Evolutionary conservation across 2,113 vertebrate species (phyloP).

Genomic region (Apodemus speciosus): DNA sequence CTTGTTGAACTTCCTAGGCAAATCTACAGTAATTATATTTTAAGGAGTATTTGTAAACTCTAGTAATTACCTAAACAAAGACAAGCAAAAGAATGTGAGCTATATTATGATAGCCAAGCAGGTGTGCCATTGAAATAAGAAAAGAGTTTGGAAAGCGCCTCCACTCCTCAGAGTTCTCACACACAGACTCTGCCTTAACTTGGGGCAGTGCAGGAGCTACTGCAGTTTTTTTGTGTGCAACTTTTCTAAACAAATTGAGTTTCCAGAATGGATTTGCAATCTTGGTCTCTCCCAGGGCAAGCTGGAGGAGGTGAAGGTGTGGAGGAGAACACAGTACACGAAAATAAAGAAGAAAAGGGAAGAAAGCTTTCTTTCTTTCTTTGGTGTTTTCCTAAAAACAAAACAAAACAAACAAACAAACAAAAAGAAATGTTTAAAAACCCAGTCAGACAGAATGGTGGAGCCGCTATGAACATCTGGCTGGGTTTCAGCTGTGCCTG

Average conservation of each 20-base stretch:
- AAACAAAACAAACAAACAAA: background rate
- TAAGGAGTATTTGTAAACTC: constrained; percentile 79
- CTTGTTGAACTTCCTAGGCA: constrained; percentile 59
- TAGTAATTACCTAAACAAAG: constrained; percentile 78
- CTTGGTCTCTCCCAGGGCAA: background rate
- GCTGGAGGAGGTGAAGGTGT: background rate
- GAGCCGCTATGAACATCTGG: background rate
- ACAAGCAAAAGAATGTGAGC: constrained; percentile 71
- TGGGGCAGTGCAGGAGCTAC: background rate
- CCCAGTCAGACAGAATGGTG: background rate
- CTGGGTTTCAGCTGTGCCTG: background rate
- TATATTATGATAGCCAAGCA: constrained; percentile 71
- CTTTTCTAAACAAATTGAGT: constrained; percentile 65
- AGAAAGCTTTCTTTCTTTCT: background rate
- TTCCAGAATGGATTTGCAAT: constrained; percentile 53
- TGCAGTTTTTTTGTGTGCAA: background rate
- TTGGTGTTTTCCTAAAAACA: constrained; percentile 7
- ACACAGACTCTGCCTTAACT: constrained; percentile 43
- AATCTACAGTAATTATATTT: constrained; percentile 75
- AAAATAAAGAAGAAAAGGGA: constrained; percentile 18
- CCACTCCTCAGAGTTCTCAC: constrained; percentile 53
- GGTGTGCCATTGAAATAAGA: constrained; percentile 76
- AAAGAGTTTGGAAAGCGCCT: constrained; percentile 54
- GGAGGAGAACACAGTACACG: background rate
- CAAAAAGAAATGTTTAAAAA: background rate